phyloP scores from a whole-genome alignment of 2,888 invertebrate genomes.

The Nomada lathburiana region DNA sequence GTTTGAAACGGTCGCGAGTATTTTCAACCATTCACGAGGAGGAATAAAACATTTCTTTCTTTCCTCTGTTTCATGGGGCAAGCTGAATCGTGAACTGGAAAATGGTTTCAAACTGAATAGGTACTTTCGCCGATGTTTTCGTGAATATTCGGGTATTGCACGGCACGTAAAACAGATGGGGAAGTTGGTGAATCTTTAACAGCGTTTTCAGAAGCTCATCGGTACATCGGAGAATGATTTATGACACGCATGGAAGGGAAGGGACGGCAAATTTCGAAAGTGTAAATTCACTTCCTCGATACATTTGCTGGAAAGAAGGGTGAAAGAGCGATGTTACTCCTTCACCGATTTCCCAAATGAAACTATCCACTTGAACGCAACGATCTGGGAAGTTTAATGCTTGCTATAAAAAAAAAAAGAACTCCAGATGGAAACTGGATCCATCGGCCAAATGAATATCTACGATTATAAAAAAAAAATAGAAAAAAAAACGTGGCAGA shows the following conservation, averaged over 20 bases:
- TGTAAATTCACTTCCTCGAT: neutral
- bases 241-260: neutral
- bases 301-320: neutral
- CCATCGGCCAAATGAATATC: too few relatives aligned
- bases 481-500: neutral
- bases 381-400: neutral
- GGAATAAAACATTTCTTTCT: constrained; percentile 15
- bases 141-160: neutral
- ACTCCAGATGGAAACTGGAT: neutral
- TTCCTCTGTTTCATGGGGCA: constrained; percentile 1
- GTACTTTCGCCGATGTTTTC: constrained; percentile 1
- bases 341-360: neutral
- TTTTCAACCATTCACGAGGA: constrained; percentile 19
- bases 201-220: neutral
- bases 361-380: constrained; percentile 14
- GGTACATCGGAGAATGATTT: neutral
- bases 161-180: neutral
- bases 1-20: neutral
- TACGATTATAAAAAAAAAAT: neutral
- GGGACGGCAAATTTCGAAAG: neutral
- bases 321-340: too few relatives aligned
- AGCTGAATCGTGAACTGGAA: constrained; percentile 14
- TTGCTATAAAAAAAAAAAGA: neutral
- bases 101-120: constrained; percentile 13
- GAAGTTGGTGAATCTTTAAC: neutral